Evolutionary conservation across 2,113 vertebrate species (phyloP), one percentile per base, ranked within the genome.

Genomic region (Bubo scandiacus): DNA sequence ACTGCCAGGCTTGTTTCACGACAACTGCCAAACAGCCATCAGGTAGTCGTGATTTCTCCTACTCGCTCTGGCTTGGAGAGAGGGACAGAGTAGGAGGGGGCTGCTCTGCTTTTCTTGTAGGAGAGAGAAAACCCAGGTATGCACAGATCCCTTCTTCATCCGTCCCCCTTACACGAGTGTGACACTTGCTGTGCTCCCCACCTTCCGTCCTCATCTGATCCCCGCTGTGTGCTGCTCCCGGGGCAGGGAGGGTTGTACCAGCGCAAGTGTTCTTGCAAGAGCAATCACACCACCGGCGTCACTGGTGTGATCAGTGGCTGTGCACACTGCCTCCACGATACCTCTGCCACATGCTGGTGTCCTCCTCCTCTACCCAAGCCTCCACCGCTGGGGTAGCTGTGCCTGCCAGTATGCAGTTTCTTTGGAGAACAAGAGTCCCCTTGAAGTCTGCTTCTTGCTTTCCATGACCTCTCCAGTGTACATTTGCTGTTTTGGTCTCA

Each of bases 31-130:
- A 90, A 63, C 74, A 91, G 84, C 49, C 87, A 66, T 72, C 92
- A 96, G 92, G 93, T 94, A 93, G 96, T 95, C 78, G 62, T 95
- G 94, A 97, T 91, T 97, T 96, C 94, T 96, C 90, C 96, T 95
- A 94, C 93, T 96, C 87, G 1, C 87, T 90, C 90, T 85, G 93
- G 66, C 92, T 96, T 72, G 57, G 94, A 97, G 40, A 0, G 13
- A 95, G 57, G 87, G 96, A 85, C 74, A 59, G 95, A 94, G 92
- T 91, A 71, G 94, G 96, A 94, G 84, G 87, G 91, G 84, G 43
- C 67, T 88, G 90, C 90, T 95, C 66, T 85, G 87, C 66, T 94
- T n/a, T 59, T 52, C 89, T 40, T 4, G 14, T 7, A 47, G 30
- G 18, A 88, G 40, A 42, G 49, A 73, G 38, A 86, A 85, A 72